Conservation (phyloP, 2,888 invertebrate genomes). For the Danaus chrysippus region DNA sequence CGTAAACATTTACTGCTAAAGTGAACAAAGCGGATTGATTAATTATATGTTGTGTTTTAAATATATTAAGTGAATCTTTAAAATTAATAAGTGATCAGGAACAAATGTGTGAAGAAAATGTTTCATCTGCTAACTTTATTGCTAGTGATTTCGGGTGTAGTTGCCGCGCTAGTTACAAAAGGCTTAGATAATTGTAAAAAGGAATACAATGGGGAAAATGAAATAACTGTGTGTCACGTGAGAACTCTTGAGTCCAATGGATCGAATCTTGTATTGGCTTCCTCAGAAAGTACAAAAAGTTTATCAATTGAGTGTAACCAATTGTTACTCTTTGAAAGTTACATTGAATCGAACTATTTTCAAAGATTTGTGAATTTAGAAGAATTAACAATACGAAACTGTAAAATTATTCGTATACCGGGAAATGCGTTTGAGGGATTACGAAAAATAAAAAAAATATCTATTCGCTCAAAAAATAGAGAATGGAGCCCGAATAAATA, state of each 20-base stretch:
- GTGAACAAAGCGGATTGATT: constrained; percentile 46
- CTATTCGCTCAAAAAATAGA: constrained; percentile 88
- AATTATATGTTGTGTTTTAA: constrained; percentile 40
- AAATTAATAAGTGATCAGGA: constrained; percentile 40
- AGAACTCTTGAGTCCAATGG: constrained; percentile 84
- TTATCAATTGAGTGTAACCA: constrained; percentile 88
- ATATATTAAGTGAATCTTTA: constrained; percentile 38
- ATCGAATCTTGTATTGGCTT: constrained; percentile 80
- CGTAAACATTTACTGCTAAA: constrained; percentile 69
- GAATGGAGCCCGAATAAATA: constrained; percentile 87
- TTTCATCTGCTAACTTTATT: constrained; percentile 73
- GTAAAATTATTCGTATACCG: constrained; percentile 88
- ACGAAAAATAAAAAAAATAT: constrained; percentile 87
- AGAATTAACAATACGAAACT: constrained; percentile 86
- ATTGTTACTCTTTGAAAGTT: constrained; percentile 88
- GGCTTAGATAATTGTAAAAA: constrained; percentile 66
- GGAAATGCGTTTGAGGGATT: constrained; percentile 89
- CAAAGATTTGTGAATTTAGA: constrained; percentile 86
- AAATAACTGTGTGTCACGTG: constrained; percentile 81
- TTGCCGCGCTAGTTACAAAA: constrained; percentile 64
- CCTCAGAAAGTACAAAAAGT: constrained; percentile 84
- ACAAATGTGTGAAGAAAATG: constrained; percentile 75
- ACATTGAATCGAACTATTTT: constrained; percentile 85
- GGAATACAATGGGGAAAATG: constrained; percentile 67
- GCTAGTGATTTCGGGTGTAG: constrained; percentile 74